A percentile compares a stretch with the other conserved stretches of the same genome.
These are phyloP conservation scores for Eupsilia transversa DNA, from an alignment of 2,888 invertebrate species.

Conservation along the genomic window DNA sequence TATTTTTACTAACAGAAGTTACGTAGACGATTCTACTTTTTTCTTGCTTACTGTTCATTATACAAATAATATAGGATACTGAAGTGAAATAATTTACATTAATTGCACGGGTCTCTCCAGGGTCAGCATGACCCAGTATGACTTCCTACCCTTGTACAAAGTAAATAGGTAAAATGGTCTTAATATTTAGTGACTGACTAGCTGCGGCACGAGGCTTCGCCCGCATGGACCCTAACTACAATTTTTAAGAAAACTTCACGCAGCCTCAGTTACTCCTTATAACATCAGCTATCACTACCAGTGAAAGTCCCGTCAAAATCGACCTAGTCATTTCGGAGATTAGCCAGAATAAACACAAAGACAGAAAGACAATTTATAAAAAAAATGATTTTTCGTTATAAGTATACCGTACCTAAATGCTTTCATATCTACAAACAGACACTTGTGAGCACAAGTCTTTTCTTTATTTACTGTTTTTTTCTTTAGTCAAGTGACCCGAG, in stretches of 20 bases:
- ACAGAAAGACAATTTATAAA: too few relatives aligned
- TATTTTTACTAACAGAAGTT: slow-evolving; percentile 18
- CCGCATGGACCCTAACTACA: too few relatives aligned
- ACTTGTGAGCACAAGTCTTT: neutral
- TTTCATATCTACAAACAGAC: too few relatives aligned
- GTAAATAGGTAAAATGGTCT: neutral
- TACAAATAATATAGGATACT: neutral
- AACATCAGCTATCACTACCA: too few relatives aligned
- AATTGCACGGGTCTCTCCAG: neutral
- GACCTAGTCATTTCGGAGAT: too few relatives aligned
- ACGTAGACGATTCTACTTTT: neutral
- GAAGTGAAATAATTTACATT: slow-evolving; percentile 9
- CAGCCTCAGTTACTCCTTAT: too few relatives aligned
- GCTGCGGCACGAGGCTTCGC: too few relatives aligned
- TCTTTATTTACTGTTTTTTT: neutral
- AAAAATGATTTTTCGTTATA: too few relatives aligned
- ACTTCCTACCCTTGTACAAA: neutral
- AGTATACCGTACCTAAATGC: too few relatives aligned
- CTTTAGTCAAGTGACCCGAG: neutral
- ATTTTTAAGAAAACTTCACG: too few relatives aligned
- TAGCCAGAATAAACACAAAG: too few relatives aligned
- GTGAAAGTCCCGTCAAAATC: too few relatives aligned
- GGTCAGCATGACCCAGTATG: neutral
- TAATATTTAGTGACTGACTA: neutral
- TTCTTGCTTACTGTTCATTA: slow-evolving; percentile 3